A percentile compares a stretch with the other conserved stretches of the same genome.
These are phyloP conservation scores for Enteromius radiatus DNA, from an alignment of 2,797 vertebrate species.

Conservation along the genomic window DNA sequence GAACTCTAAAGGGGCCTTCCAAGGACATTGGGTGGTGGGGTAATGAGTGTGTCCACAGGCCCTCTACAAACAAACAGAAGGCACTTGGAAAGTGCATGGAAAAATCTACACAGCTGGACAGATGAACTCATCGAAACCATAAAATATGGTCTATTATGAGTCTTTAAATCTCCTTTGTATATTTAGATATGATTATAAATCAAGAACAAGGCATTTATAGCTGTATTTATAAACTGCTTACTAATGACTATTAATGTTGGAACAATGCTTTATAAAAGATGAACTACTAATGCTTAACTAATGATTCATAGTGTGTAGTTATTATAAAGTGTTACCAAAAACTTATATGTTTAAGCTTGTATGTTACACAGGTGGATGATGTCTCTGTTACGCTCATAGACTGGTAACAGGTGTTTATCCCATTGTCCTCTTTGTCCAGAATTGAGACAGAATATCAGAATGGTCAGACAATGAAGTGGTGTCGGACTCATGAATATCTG, in stretches of 20 bases:
- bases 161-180: too few relatives aligned
- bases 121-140: neutral
- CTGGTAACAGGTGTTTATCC: slow-evolving; percentile 54
- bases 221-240: too few relatives aligned
- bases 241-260: too few relatives aligned
- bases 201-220: too few relatives aligned
- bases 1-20: slow-evolving; percentile 23
- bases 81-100: neutral
- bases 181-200: too few relatives aligned
- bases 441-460: slow-evolving; percentile 47
- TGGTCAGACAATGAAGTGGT: slow-evolving; percentile 40
- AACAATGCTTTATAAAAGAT: too few relatives aligned
- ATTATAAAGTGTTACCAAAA: too few relatives aligned
- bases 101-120: neutral
- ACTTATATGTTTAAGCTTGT: neutral
- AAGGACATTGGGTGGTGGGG: slow-evolving; percentile 29
- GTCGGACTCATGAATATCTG: slow-evolving; percentile 53
- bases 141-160: too few relatives aligned
- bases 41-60: slow-evolving; percentile 35
- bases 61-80: slow-evolving; percentile 41
- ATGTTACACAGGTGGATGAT: neutral
- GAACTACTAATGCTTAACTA: too few relatives aligned
- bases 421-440: slow-evolving; percentile 51
- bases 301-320: too few relatives aligned
- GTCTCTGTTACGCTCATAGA: slow-evolving; percentile 30